Percentiles rank a stretch among this genome's conserved stretches.
Evolutionary conservation across 2,797 vertebrate genomes (phyloP).

Genomic region (Oreochromis mossambicus): DNA sequence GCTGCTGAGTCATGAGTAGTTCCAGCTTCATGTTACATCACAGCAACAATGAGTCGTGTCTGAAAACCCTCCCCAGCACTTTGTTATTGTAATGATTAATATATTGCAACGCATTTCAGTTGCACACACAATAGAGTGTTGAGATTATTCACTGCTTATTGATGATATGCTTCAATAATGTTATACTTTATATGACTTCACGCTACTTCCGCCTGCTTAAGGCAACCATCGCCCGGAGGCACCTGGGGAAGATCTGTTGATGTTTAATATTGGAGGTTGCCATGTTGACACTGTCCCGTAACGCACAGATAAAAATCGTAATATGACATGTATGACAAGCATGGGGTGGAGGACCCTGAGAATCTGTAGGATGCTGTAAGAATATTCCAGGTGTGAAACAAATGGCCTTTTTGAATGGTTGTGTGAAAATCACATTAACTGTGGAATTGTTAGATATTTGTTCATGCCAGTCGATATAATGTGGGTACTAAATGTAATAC

Average conservation of each 20-base stretch:
- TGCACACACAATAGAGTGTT: not conserved
- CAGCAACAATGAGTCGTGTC: not conserved
- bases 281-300: not conserved
- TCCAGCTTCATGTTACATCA: not conserved
- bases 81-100: slow-evolving; percentile 18
- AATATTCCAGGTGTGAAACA: rapidly evolving
- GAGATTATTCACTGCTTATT: not conserved
- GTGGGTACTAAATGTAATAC: not conserved
- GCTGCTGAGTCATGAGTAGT: not conserved
- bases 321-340: not conserved
- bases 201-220: not conserved
- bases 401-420: rapidly evolving
- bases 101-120: not conserved
- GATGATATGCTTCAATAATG: not conserved
- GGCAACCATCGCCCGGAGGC: not conserved
- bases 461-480: not conserved
- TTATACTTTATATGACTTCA: not conserved
- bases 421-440: not conserved
- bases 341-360: not conserved
- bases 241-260: not conserved
- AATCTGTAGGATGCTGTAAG: not conserved
- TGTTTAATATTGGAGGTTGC: slow-evolving; percentile 14
- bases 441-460: not conserved
- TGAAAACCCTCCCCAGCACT: not conserved
- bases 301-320: rapidly evolving